These are phyloP conservation scores for Muntiacus muntjak DNA, from an alignment of 2,113 vertebrate species.

Conservation along the genomic window DNA sequence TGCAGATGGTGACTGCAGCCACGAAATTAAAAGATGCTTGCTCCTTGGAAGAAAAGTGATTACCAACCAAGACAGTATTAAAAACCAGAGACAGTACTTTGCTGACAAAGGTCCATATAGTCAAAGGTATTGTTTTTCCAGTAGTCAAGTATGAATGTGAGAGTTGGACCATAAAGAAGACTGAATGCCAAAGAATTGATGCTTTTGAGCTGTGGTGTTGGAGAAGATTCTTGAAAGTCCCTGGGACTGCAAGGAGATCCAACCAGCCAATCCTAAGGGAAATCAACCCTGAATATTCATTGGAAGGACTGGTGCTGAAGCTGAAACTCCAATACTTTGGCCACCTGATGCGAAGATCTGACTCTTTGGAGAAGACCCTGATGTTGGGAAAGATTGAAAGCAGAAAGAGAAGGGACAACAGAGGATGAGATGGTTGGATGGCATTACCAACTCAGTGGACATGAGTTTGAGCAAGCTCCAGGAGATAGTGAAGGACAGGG, in stretches of 20 bases:
- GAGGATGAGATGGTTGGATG: not conserved
- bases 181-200: not conserved
- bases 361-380: not conserved
- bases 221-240: not conserved
- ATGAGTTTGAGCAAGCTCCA: not conserved
- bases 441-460: not conserved
- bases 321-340: not conserved
- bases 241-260: not conserved
- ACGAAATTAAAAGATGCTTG: not conserved
- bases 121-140: not conserved
- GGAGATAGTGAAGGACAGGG: not conserved
- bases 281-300: not conserved
- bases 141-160: not conserved
- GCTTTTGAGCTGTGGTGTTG: not conserved
- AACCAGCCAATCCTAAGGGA: not conserved
- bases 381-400: not conserved
- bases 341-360: not conserved
- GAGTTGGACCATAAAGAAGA: not conserved
- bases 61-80: not conserved
- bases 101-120: not conserved
- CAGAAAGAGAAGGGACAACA: not conserved
- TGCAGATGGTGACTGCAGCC: not conserved
- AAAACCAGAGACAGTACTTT: not conserved
- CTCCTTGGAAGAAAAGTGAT: not conserved
- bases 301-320: not conserved